Base-by-base conservation (phyloP, 2,888 invertebrate genomes). In the Raillietiella orientalis region DNA sequence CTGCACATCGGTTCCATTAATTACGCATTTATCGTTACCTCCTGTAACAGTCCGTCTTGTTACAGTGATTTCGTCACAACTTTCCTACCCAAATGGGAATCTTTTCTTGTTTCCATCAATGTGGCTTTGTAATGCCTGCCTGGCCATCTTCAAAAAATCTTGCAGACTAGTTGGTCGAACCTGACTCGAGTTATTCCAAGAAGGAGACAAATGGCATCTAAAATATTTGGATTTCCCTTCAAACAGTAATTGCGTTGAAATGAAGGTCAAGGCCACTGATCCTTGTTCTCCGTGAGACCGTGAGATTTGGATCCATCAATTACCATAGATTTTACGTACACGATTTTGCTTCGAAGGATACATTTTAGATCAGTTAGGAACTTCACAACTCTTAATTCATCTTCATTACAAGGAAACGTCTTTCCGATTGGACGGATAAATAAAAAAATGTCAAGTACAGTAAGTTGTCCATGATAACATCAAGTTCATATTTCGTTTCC, bases 231-330 rank as follows among this genome's bases (percentile, higher is more conserved):
- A 50, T 93, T 93, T 17, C 93, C 93, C 34, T 77, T 82, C 5
- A 51, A 2, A 93, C 96, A 9, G 93, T 93, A 28, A 96, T 93
- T 3, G 93, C 96, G 40, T 93, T 96, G 44, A 96, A 96, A 45
- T 74, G 62, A 1, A 60, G 60, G 51, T 96, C 93, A 43, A 96
- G 93, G 2, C 71, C 75, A 33, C 62, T 64, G 26, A 96, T 62
- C 50, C 79, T 77, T 1, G 82, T 79, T 35, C 77, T 55, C 36
- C 69, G 66, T 0, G n/a, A n/a, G n/a, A n/a, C 84, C 87, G 40
- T 96, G 99, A 0, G 93, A 93, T 49, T 96, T 96, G 44, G 96
- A 96, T 23, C 96, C 96, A 41, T 96, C 90, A 25, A 96, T 51
- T 17, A 75, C 59, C 37, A 93, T 66, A 2, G 67, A 66, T 46